These are phyloP conservation scores for Pseudomyrmex dendroicus DNA, from an alignment of 1,140 invertebrate genomes.

Conservation along the genomic window DNA sequence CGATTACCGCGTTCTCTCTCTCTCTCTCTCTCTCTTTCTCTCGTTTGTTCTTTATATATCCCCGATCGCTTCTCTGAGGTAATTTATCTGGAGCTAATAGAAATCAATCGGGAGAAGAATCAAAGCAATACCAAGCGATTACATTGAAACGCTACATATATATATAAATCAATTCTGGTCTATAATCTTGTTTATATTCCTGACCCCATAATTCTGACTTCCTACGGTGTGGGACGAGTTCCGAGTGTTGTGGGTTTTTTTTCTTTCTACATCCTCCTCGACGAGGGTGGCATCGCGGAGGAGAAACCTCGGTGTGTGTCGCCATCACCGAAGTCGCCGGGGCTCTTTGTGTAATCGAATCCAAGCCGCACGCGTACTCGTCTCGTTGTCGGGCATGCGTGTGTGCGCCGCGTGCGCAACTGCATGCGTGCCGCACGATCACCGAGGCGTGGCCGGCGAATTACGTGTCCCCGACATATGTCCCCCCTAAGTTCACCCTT, in stretches of 20 bases:
- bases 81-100: neutral
- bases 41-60: no score
- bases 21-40: no score
- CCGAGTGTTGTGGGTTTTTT: neutral
- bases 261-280: neutral
- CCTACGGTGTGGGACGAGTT: neutral
- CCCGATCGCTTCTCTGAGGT: no score
- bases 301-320: neutral
- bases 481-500: slow-evolving; percentile 17
- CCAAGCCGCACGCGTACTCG: slow-evolving; percentile 51
- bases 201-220: neutral
- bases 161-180: no score
- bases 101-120: neutral
- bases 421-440: slow-evolving; percentile 63
- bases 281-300: neutral
- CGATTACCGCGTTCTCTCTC: neutral
- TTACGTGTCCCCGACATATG: slow-evolving; percentile 70
- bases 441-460: slow-evolving; percentile 74
- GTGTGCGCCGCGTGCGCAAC: slow-evolving; percentile 6
- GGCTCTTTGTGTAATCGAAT: slow-evolving; percentile 61
- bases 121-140: no score
- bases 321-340: slow-evolving; percentile 4
- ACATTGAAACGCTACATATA: no score
- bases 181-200: neutral
- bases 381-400: neutral